Base-by-base conservation (phyloP, 2,797 vertebrate genomes). In the Sebastiscus albofasciatus region DNA sequence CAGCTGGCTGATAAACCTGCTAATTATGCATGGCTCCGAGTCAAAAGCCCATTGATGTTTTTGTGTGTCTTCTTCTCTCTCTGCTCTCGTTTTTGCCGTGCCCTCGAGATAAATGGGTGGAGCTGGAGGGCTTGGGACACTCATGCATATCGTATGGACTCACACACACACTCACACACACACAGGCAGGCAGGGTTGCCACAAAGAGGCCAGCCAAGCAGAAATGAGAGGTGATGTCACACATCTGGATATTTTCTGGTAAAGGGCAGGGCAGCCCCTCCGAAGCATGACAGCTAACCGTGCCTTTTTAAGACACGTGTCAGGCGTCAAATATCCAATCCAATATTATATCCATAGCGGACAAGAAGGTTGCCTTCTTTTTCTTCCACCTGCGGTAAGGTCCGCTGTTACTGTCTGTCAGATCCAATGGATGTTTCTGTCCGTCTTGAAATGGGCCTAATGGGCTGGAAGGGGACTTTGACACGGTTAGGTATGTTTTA, bases 1-100 rank as follows among this genome's bases (percentile, higher is more conserved):
- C 92, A 89, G 89, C 86, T 84, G 89, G 81, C 83, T 91, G 92
- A 90, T 91, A 88, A 92, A 93, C 75, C 87, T 80, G 85, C 79
- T 92, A 87, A 92, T 93, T 92, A 92, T 92, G 80, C 89, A 75
- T 72, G 87, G 86, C 85, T 89, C 81, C 0, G 14, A 92, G 85
- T 90, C 91, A 87, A 75, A 89, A 71, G 71, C 90, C 80, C 81
- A 74, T 82, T 80, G 87, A 90, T 87, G 83, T 75, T 76, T 85
- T 42, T 71, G 42, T 64, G 58, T 52, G 67, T 77, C 69, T 49
- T 67, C 39, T 54, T 72, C 8, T 82, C 72, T 71, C 22, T 56
- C 60, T 76, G 49, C 79, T 79, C 77, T 75, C 29, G 2, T 72
- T 84, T 62, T 80, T 49, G 62, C 75, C 16, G 39, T 29, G 55